Evolutionary conservation across 2,888 invertebrate genomes (phyloP), one percentile per base, ranked within the genome.

Genomic region (Therioaphis trifolii): DNA sequence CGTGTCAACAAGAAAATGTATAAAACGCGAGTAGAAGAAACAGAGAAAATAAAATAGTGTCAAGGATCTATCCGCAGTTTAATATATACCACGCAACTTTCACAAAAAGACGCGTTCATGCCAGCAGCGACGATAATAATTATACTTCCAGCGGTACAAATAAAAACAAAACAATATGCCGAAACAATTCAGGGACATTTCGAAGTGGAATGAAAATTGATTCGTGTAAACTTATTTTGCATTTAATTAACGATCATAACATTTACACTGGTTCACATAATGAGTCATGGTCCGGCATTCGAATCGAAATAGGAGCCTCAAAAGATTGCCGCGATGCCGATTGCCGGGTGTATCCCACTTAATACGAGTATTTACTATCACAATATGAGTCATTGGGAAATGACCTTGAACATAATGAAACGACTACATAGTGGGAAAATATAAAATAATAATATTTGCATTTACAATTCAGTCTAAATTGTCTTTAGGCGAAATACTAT

Each of bases 21-120:
- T 58, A 71, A 80, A 80, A 43, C 52, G 46, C 21, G 27, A 71
- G 55, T 58, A 79, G n/a, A 55, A 78, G 40, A 69, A 71, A 79
- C 40, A 2, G 2, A 55, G 49, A 79, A 69, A 78, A 69, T 14
- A 43, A 15, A 71, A 80, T 80, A 80, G 71, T 80, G 79, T 80
- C 79, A 80, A 80, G 79, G 79, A 80, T 71, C 71, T 55, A 43
- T 27, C n/a, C 29, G 18, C 29, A 11, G 58, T 78, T 78, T 24
- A 55, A 68, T 68, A 52, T 40, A 21, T 29, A 46, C 71, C 71
- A 24, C 55, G 79, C 71, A 68, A 55, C 79, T 80, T 80, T 80
- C 79, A 80, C 71, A 43, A 58, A 2, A 46, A 71, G 18, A 55
- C n/a, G n/a, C n/a, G 21, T 21, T n/a, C 55, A 69, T 27, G 55